phyloP scores from a whole-genome alignment of 2,888 invertebrate genomes.

The Ectemnius cavifrons region DNA sequence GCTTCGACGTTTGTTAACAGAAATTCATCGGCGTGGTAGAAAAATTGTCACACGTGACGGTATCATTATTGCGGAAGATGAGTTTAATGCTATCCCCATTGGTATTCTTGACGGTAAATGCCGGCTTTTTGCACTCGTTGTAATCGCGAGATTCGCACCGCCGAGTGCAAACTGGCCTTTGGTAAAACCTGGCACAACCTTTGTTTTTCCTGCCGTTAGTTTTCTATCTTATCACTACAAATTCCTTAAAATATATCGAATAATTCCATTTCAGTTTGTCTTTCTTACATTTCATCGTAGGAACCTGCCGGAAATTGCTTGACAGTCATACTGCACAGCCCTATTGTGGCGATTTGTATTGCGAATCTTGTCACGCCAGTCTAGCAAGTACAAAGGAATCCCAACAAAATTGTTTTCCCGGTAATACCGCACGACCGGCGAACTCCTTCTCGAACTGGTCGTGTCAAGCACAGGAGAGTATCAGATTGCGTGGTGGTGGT shows the following conservation, averaged over 20 bases:
- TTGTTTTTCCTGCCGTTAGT: conserved; percentile 77
- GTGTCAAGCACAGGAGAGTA: conserved; percentile 31
- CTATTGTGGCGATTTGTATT: conserved; percentile 71
- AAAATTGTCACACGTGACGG: conserved; percentile 2
- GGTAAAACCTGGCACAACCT: conserved; percentile 76
- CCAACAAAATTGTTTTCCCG: neutral
- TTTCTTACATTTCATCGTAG: conserved; percentile 52
- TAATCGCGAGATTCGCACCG: conserved; percentile 74
- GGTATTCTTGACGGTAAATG: conserved; percentile 57
- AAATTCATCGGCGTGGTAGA: neutral
- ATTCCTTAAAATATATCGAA: too few relatives aligned
- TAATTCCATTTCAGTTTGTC: neutral
- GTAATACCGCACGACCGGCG: neutral
- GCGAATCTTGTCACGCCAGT: conserved; percentile 69
- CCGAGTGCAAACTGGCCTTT: conserved; percentile 73
- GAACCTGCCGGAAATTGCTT: conserved; percentile 73
- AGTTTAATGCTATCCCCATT: neutral
- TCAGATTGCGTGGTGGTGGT: conserved; percentile 59
- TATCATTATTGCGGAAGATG: neutral
- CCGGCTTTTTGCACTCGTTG: conserved; percentile 74
- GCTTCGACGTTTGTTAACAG: neutral
- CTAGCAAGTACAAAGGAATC: conserved; percentile 27
- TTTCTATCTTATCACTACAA: neutral
- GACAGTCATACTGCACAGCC: conserved; percentile 70
- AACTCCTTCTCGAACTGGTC: neutral